Conservation (phyloP, 2,888 invertebrate species). For the Tortrix viridana region DNA sequence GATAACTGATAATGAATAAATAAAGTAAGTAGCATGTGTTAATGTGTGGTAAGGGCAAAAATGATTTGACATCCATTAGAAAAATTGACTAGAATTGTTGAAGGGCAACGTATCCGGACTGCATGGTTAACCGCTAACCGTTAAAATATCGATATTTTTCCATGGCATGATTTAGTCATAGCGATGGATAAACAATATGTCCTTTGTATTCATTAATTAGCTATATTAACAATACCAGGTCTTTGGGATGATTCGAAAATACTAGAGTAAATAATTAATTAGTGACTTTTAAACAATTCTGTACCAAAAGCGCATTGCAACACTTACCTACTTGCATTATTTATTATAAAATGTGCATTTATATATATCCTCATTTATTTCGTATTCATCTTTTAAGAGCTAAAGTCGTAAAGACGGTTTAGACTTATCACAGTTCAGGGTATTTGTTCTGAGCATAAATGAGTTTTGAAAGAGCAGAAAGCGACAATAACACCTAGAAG, state of each 20-base stretch:
- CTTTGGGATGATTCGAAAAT: no score
- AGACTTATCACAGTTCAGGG: not conserved
- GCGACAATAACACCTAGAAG: not conserved
- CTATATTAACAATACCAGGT: no score
- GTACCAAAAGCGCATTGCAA: no score
- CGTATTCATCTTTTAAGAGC: not conserved
- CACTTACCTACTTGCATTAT: no score
- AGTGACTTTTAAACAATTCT: no score
- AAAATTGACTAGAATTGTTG: not conserved
- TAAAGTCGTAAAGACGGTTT: slow-evolving; percentile 1
- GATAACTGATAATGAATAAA: slow-evolving; percentile 11
- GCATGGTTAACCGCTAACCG: no score
- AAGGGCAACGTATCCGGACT: no score
- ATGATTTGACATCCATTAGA: slow-evolving; percentile 10
- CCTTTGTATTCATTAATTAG: no score
- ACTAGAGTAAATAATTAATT: no score
- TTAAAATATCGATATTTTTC: no score
- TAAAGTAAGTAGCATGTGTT: slow-evolving; percentile 10
- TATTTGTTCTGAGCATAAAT: slow-evolving; percentile 2
- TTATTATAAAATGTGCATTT: not conserved
- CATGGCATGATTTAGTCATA: no score
- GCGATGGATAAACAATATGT: no score
- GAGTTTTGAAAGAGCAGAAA: slow-evolving; percentile 1
- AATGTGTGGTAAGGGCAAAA: not conserved
- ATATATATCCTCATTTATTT: not conserved